Percentiles rank a stretch among this genome's conserved stretches.
phyloP scores from a whole-genome alignment of 2,113 vertebrate species.

The Oplegnathus fasciatus region DNA sequence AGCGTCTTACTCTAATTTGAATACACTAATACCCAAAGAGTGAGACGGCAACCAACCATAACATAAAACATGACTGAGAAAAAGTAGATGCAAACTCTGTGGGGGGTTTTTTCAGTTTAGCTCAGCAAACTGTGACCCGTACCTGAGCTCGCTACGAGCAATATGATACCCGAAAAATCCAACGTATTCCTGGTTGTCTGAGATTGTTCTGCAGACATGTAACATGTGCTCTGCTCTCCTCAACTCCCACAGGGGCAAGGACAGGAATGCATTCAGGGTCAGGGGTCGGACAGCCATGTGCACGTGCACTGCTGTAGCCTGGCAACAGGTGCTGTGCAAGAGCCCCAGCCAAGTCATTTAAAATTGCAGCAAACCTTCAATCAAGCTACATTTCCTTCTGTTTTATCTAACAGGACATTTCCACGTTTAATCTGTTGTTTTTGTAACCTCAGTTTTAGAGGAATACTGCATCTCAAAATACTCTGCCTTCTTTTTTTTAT shows the following conservation, averaged over 20 bases:
- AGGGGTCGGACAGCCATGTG: slow-evolving; percentile 66
- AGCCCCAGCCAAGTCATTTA: slow-evolving; percentile 29
- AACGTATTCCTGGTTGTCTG: slow-evolving; percentile 36
- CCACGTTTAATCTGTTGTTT: neutral
- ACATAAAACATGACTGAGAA: neutral
- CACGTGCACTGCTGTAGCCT: slow-evolving; percentile 65
- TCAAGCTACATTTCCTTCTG: neutral
- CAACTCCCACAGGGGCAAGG: slow-evolving; percentile 63
- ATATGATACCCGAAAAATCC: neutral
- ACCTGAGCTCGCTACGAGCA: neutral
- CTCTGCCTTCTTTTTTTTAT: neutral
- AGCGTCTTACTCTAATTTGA: slow-evolving; percentile 31
- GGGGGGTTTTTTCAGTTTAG: neutral
- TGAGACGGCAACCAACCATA: neutral
- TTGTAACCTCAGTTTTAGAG: neutral
- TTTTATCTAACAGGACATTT: slow-evolving; percentile 9
- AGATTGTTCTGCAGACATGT: slow-evolving; percentile 58
- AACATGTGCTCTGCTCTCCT: slow-evolving; percentile 66
- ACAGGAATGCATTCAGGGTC: slow-evolving; percentile 73
- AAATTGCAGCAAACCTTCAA: slow-evolving; percentile 27
- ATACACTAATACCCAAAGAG: neutral
- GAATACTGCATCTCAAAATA: neutral
- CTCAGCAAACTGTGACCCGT: neutral
- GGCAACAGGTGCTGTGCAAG: slow-evolving; percentile 76
- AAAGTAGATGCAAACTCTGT: neutral